A percentile compares a stretch with the other conserved stretches of the same genome.
These are phyloP conservation scores for Rhinogobius similis DNA, from an alignment of 2,113 vertebrate species.

Conservation along the genomic window DNA sequence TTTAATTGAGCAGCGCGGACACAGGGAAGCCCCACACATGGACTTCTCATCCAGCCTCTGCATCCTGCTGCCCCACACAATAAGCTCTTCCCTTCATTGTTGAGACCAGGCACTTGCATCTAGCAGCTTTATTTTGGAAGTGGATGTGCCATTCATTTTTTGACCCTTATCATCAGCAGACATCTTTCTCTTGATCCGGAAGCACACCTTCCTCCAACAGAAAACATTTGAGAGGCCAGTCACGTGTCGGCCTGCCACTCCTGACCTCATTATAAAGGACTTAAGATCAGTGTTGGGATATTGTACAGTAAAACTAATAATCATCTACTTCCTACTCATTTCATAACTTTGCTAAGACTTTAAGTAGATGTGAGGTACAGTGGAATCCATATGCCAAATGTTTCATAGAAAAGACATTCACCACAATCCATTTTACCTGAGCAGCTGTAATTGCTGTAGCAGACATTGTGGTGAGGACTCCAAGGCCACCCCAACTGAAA, in stretches of 20 bases:
- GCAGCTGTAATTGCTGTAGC: slow-evolving; percentile 43
- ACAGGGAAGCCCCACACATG: slow-evolving; percentile 49
- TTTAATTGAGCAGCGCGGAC: slow-evolving; percentile 10
- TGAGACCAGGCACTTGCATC: slow-evolving; percentile 39
- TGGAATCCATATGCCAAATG: slow-evolving; percentile 10
- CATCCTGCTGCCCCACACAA: slow-evolving; percentile 72
- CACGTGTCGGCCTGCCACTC: slow-evolving; percentile 49
- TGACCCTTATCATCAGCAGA: slow-evolving; percentile 72
- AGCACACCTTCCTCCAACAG: slow-evolving; percentile 58
- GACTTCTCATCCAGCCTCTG: slow-evolving; percentile 59
- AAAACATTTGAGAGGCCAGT: slow-evolving; percentile 44
- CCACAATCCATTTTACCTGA: slow-evolving; percentile 40
- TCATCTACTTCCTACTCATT: not conserved
- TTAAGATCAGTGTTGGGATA: not conserved
- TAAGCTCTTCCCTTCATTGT: slow-evolving; percentile 79
- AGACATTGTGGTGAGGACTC: slow-evolving; percentile 36
- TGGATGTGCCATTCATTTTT: slow-evolving; percentile 60
- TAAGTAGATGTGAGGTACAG: not conserved
- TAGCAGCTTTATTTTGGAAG: slow-evolving; percentile 65
- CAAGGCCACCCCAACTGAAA: slow-evolving; percentile 33
- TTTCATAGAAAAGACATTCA: slow-evolving; percentile 31
- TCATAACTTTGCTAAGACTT: slow-evolving; percentile 1
- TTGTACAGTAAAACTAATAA: not conserved
- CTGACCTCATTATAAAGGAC: slow-evolving; percentile 20
- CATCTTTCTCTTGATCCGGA: slow-evolving; percentile 63